Evolutionary conservation across 2,113 vertebrate species (phyloP), one percentile per base, ranked within the genome.

Genomic region (Meles meles): DNA sequence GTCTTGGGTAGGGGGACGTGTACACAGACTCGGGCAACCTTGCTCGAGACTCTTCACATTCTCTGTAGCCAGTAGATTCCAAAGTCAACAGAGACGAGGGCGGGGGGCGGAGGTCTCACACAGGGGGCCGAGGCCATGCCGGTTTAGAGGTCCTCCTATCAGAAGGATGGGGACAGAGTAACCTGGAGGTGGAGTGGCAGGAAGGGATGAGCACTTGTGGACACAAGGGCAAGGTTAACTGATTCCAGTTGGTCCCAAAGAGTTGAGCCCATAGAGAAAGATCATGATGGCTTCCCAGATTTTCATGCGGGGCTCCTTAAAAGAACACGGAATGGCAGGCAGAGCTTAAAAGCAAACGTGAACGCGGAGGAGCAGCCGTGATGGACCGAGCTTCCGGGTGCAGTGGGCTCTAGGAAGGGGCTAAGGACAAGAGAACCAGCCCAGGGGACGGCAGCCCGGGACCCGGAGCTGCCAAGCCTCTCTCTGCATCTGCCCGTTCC

Each of bases 361-460:
- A 63, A 37, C 11, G 2, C 80, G 31, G 47, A 81, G 49, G 37
- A 69, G 14, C 42, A 11, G 4, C 17, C 21, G 6, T 49, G 47
- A 6, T 23, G 12, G 34, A 69, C 25, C 34, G 4, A 83, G 29
- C 14, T 47, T 5, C 15, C 27, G 13, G 57, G 21, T n/a, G 13
- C 17, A 2, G 7, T 52, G 25, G 61, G 17, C 25, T 49, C 55
- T 3, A 21, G 15, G 72, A 13, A 61, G 31, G 89, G 71, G 20
- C 74, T 34, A 47, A 39, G 59, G 47, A 49, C 25, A 14, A 74
- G 49, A 25, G 23, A 10, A 44, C 31, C 17, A 3, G 7, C 5
- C 0, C 15, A 13, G 79, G n/a, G 14, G 37, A 61, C 20, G 1
- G 55, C n/a, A 25, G 29, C 8, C 0, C 23, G 0, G 4, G 20